These are phyloP conservation scores for Ruditapes philippinarum DNA, from an alignment of 1,140 invertebrate genomes.

Conservation along the genomic window DNA sequence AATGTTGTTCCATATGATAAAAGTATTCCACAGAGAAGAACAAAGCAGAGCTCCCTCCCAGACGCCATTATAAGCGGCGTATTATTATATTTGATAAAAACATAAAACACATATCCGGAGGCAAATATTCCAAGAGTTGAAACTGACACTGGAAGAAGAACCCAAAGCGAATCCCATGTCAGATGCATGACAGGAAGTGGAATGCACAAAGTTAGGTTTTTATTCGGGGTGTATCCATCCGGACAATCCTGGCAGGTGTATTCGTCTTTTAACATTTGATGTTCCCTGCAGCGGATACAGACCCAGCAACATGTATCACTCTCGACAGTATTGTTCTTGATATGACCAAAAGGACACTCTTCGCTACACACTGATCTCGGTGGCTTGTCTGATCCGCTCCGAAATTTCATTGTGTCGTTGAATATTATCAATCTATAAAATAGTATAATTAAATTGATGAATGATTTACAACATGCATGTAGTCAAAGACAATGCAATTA, in stretches of 20 bases:
- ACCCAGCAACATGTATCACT: conserved; percentile 95
- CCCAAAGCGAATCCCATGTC: conserved; percentile 88
- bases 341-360: conserved; percentile 90
- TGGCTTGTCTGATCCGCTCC: conserved; percentile 68
- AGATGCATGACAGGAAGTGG: conserved; percentile 88
- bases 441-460: no score
- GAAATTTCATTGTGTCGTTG: conserved; percentile 76
- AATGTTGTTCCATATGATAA: conserved; percentile 85
- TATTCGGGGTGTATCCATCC: conserved; percentile 86
- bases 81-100: conserved; percentile 83
- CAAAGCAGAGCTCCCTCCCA: conserved; percentile 86
- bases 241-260: conserved; percentile 89
- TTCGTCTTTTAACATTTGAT: conserved; percentile 89
- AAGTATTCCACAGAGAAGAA: conserved; percentile 86
- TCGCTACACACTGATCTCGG: conserved; percentile 91
- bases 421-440: conserved; percentile 80
- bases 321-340: conserved; percentile 96
- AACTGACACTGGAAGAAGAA: conserved; percentile 88
- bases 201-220: conserved; percentile 82
- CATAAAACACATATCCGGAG: conserved; percentile 80
- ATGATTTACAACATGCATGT: no score
- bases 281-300: conserved; percentile 89
- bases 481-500: no score
- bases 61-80: conserved; percentile 87
- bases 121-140: conserved; percentile 87